Conservation (phyloP, 2,888 invertebrate genomes). For the Philopedon plagiatum region DNA sequence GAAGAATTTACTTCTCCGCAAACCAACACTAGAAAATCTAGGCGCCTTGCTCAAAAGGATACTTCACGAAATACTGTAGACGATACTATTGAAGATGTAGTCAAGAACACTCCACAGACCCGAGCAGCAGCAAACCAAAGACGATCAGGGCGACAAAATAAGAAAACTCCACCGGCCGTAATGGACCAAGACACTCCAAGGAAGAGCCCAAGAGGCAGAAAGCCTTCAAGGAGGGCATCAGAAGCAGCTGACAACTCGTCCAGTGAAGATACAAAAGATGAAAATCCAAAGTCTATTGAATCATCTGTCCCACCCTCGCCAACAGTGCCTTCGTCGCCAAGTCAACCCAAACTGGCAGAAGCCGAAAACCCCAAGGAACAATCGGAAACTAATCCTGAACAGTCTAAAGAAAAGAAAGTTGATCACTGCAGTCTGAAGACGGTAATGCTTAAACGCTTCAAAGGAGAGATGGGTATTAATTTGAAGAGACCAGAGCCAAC, state of each 20-base stretch:
- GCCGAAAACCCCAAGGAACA: conserved; percentile 54
- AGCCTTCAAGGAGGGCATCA: conserved; percentile 75
- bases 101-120: conserved; percentile 76
- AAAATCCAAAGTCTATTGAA: conserved; percentile 30
- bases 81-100: conserved; percentile 91
- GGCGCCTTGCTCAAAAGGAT: conserved; percentile 84
- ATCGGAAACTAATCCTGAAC: conserved; percentile 23
- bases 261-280: conserved; percentile 72
- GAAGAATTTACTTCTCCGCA: conserved; percentile 77
- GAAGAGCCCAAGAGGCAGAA: conserved; percentile 77
- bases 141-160: conserved; percentile 73
- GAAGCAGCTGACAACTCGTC: conserved; percentile 77
- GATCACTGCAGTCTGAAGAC: conserved; percentile 65
- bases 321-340: conserved; percentile 4
- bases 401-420: conserved; percentile 61
- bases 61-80: conserved; percentile 84
- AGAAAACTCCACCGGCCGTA: conserved; percentile 51
- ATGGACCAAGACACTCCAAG: conserved; percentile 64
- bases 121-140: conserved; percentile 69
- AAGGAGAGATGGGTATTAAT: conserved; percentile 63
- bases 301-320: conserved; percentile 16
- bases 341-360: conserved; percentile 38
- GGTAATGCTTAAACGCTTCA: conserved; percentile 65
- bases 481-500: conserved; percentile 72
- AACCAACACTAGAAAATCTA: conserved; percentile 83